Base-by-base conservation (phyloP, 2,888 invertebrate species). In the Cremastobaeus sp. region DNA sequence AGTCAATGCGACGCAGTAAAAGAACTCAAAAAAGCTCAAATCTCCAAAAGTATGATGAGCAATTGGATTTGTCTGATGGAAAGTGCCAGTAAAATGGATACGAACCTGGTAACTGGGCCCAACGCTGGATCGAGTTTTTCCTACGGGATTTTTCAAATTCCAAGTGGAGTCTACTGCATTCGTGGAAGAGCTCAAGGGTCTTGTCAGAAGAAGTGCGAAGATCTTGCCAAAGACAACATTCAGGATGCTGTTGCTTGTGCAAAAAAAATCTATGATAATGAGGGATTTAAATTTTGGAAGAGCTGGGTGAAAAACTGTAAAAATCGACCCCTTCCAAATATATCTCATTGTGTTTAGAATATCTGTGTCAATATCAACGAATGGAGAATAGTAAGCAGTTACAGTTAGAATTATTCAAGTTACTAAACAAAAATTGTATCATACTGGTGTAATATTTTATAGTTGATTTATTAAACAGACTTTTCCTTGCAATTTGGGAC, bases 161-260 rank as follows among this genome's bases (percentile, higher is more conserved):
- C 90, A 84, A 93, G 91, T 84, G 91, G 90, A 77, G 92, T 92
- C 34, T 93, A 92, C 91, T 94, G 94, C 83, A 89, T 90, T 74
- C 91, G 91, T 73, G 92, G 91, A 6, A 89, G 90, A 34, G 89
- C 89, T 72, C 93, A 93, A 1, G 94, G 93, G 1, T 85, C 89
- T 32, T 94, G 94, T 86, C 91, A 91, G 78, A 90, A 91, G 81
- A 92, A 91, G 81, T 94, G 94, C 86, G 93, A 93, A 90, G 92
- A 84, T 25, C 84, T 86, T 34, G 64, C 79, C 4, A 47, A 85
- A 37, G 85, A 86, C 41, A 69, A 86, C 21, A 85, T 88, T 3
- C 75, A 78, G 43, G 85, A 88, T 11, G 87, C 86, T 50, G 82
- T 86, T 5, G 75, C 32, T 0, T 88, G 88, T 62, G 88, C 86